Percentiles rank a stretch among this genome's conserved stretches.
Conservation (phyloP, 2,888 invertebrate genomes). For the Volucella inanis region DNA sequence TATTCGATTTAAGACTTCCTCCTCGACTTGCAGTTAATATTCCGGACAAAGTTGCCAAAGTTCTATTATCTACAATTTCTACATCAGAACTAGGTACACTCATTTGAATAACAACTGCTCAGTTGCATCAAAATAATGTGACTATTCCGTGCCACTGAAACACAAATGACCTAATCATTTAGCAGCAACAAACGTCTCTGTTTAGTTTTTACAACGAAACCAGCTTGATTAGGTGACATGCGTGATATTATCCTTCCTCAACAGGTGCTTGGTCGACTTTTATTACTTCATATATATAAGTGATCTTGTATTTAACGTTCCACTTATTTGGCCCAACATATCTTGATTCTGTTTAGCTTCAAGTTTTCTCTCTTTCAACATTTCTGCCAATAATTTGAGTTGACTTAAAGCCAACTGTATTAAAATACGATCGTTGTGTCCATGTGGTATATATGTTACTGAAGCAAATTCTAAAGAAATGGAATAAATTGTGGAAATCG, state of each 20-base stretch:
- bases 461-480: constrained; percentile 96
- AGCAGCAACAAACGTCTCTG: constrained; percentile 93
- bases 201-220: constrained; percentile 94
- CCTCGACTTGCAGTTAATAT: constrained; percentile 90
- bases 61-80: constrained; percentile 92
- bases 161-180: constrained; percentile 96
- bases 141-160: constrained; percentile 90
- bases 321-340: constrained; percentile 91
- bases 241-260: constrained; percentile 94
- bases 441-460: constrained; percentile 96
- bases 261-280: constrained; percentile 88
- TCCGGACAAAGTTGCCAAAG: constrained; percentile 92
- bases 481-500: constrained; percentile 98
- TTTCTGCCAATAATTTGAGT: constrained; percentile 95
- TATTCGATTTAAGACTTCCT: constrained; percentile 90
- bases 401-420: constrained; percentile 96
- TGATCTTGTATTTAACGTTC: constrained; percentile 90
- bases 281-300: constrained; percentile 85
- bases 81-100: constrained; percentile 94
- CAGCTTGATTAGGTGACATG: constrained; percentile 95
- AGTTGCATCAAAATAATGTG: constrained; percentile 87
- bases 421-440: constrained; percentile 96
- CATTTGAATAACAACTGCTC: constrained; percentile 93
- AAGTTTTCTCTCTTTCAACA: constrained; percentile 96
- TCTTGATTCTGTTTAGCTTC: constrained; percentile 97